These are phyloP conservation scores for Oceanodroma tethys DNA, from an alignment of 2,113 vertebrate genomes.

Conservation along the genomic window DNA sequence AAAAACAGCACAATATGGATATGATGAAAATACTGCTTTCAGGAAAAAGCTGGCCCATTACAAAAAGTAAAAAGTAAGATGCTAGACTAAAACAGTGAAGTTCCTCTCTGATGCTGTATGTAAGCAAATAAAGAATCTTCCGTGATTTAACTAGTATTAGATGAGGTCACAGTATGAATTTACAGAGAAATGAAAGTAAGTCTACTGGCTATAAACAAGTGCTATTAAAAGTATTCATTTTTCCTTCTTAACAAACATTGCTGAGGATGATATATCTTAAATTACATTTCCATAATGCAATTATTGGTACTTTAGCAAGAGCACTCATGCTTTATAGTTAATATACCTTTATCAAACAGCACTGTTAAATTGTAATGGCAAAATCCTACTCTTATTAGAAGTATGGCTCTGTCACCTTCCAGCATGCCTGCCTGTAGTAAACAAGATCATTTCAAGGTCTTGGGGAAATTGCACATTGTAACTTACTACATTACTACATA, in stretches of 20 bases:
- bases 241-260: neutral
- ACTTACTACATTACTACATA: neutral
- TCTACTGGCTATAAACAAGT: neutral
- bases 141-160: neutral
- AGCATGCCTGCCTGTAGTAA: neutral
- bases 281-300: neutral
- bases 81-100: neutral
- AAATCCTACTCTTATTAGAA: neutral
- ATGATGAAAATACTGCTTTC: neutral
- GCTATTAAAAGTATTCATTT: neutral
- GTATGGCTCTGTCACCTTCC: neutral
- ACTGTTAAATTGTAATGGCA: neutral
- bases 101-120: neutral
- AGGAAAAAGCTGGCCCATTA: neutral
- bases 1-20: neutral
- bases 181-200: neutral
- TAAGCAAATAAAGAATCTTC: neutral
- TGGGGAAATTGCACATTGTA: neutral
- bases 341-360: neutral
- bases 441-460: neutral
- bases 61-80: neutral
- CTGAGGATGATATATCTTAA: neutral
- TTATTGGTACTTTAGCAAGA: neutral
- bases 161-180: neutral
- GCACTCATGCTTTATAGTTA: neutral